Evolutionary conservation across 1,140 invertebrate genomes (phyloP).

Genomic region (Drosophila littoralis): DNA sequence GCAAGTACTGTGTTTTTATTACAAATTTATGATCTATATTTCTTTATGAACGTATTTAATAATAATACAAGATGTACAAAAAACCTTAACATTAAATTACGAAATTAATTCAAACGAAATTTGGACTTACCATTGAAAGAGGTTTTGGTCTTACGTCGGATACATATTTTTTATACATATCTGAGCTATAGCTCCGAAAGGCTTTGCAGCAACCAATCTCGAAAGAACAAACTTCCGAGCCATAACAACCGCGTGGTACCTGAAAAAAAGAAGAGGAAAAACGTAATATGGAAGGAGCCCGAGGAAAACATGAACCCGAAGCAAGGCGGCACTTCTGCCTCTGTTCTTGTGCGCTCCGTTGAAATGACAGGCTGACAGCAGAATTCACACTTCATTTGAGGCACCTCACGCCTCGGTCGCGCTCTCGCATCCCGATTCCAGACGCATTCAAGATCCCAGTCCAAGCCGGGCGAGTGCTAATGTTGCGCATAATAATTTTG

Average conservation of each 20-base stretch:
- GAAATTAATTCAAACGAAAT: no score
- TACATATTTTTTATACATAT: no score
- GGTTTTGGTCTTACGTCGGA: no score
- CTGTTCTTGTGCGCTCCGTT: conserved; percentile 22
- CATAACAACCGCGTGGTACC: neutral
- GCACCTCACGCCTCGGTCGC: conserved; percentile 58
- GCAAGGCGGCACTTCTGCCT: conserved; percentile 47
- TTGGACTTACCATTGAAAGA: no score
- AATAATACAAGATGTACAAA: no score
- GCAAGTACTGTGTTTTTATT: no score
- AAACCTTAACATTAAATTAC: no score
- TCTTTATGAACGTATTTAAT: no score
- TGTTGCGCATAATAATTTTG: conserved; percentile 82
- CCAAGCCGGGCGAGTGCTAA: conserved; percentile 57
- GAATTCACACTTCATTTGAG: conserved; percentile 81
- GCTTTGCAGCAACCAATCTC: neutral
- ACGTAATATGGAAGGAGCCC: neutral
- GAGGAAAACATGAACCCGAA: conserved; percentile 6
- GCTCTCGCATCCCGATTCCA: conserved; percentile 4
- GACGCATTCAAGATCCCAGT: conserved; percentile 5
- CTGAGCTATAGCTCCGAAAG: no score
- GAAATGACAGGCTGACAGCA: conserved; percentile 66
- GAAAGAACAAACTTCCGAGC: neutral
- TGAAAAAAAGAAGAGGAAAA: neutral
- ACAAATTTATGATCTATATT: no score